Conservation (phyloP, 2,888 invertebrate genomes). For the Sinhomidia bicolor region DNA sequence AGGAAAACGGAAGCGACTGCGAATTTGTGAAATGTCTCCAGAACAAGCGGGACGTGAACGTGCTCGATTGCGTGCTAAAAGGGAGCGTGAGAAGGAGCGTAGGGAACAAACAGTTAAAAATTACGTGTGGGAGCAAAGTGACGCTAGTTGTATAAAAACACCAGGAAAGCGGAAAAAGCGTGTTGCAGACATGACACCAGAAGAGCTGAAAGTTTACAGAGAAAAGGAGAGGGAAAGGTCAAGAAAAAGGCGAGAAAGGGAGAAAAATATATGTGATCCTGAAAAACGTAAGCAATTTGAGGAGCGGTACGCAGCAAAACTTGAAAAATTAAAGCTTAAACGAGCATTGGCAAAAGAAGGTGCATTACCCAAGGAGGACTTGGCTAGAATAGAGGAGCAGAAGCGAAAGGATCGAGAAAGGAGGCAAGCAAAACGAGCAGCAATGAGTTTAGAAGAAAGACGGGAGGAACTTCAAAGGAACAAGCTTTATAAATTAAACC, state of each 20-base stretch:
- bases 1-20: too few species aligned
- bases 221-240: constrained; percentile 23
- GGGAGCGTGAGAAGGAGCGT: background rate
- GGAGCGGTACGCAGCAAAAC: background rate
- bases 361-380: background rate
- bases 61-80: background rate
- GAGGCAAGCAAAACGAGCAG: background rate
- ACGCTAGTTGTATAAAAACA: background rate
- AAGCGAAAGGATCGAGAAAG: background rate
- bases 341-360: background rate
- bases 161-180: background rate
- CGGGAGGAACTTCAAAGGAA: constrained; percentile 21
- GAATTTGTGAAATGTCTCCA: background rate
- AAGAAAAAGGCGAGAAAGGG: background rate
- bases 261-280: background rate
- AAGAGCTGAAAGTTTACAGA: constrained; percentile 23
- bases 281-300: background rate
- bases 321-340: background rate
- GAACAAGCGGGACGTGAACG: background rate
- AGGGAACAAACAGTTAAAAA: background rate
- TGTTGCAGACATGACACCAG: constrained; percentile 1
- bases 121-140: background rate
- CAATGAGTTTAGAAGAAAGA: background rate
- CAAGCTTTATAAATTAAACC: background rate
- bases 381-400: constrained; percentile 2